A percentile compares a stretch with the other conserved stretches of the same genome.
These are phyloP conservation scores for Ahaetulla prasina DNA, from an alignment of 2,113 vertebrate species.

Conservation along the genomic window DNA sequence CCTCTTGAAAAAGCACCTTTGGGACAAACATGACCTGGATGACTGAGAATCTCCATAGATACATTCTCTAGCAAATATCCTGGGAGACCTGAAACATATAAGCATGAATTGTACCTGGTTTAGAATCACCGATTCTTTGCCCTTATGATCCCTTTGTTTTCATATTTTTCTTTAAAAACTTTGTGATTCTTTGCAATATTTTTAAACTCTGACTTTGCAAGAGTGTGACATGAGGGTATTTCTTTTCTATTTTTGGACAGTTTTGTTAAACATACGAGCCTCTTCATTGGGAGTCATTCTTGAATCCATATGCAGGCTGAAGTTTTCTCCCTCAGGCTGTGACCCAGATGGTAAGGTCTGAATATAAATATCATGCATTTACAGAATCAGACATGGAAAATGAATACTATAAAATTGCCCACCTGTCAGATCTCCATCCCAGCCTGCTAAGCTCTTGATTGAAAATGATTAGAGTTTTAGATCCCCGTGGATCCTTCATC, in stretches of 20 bases:
- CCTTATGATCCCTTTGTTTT: not conserved
- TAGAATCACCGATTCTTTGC: not conserved
- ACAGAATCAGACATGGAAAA: not conserved
- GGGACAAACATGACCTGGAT: too few species aligned
- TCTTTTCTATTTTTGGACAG: not conserved
- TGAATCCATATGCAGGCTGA: not conserved
- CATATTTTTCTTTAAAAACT: not conserved
- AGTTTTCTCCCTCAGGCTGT: not conserved
- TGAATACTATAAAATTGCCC: not conserved
- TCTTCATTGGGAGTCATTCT: not conserved
- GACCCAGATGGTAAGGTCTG: not conserved
- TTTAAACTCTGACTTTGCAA: not conserved
- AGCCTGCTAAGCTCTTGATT: not conserved
- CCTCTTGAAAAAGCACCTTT: too few species aligned
- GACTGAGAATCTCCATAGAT: too few species aligned
- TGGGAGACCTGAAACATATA: too few species aligned
- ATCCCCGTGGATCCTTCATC: not conserved
- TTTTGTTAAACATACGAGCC: not conserved
- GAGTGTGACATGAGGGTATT: not conserved
- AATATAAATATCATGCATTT: not conserved
- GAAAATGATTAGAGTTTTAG: not conserved
- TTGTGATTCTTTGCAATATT: not conserved
- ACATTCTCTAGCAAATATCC: too few species aligned
- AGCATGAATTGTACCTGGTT: not conserved
- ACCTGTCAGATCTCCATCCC: not conserved